Percentiles rank a stretch among this genome's conserved stretches.
Conservation (phyloP, 2,888 invertebrate genomes). For the Pelosia muscerda region DNA sequence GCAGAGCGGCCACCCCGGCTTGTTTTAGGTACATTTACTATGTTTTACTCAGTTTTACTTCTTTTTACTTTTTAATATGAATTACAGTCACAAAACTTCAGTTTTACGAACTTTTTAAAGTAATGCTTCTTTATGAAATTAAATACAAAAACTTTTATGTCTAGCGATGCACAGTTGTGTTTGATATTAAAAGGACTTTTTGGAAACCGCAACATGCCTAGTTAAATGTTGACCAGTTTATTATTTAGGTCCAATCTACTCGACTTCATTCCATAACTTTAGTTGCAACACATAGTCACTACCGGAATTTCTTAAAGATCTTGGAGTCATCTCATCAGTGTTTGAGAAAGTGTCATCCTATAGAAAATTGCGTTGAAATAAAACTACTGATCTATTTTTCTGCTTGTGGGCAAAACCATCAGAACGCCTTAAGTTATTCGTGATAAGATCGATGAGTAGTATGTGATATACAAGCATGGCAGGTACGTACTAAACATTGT, state of each 20-base stretch:
- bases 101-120: constrained; percentile 1
- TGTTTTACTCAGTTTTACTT: constrained; percentile 2
- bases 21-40: constrained; percentile 10
- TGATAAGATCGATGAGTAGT: not conserved
- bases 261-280: not conserved
- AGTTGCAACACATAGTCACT: not conserved
- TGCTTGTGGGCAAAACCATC: not conserved
- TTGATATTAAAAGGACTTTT: not conserved
- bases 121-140: constrained; percentile 17
- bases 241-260: too few relatives aligned
- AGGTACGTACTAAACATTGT: not conserved
- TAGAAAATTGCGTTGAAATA: not conserved
- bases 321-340: not conserved
- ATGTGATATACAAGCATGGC: not conserved
- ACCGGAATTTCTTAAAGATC: not conserved
- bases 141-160: constrained; percentile 11
- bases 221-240: too few relatives aligned
- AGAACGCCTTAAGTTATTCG: too few relatives aligned
- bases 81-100: constrained; percentile 10
- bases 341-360: too few relatives aligned
- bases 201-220: not conserved
- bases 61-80: constrained; percentile 11
- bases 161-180: not conserved
- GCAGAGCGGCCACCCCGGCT: constrained; percentile 18
- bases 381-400: not conserved